Evolutionary conservation across 2,113 vertebrate species (phyloP).

Genomic region (Dipodomys ordii): DNA sequence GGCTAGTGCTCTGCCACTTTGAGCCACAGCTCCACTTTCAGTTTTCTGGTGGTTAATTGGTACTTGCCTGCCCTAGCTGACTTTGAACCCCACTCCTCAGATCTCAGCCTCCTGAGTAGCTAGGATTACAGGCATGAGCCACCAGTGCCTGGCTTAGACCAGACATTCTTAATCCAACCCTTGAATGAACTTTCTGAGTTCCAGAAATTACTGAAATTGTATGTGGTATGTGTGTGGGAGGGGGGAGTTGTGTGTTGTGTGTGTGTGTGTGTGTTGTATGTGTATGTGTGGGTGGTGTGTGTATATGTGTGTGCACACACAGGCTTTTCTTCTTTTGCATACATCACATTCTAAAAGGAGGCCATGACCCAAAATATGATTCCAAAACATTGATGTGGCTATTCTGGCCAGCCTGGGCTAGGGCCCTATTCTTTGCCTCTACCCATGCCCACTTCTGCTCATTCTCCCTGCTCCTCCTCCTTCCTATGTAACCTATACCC

Average conservation of each 20-base stretch:
- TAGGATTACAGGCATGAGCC: too few relatives aligned
- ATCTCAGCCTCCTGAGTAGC: too few relatives aligned
- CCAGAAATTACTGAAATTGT: neutral
- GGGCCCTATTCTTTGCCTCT: conserved; percentile 36
- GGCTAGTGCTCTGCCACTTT: too few relatives aligned
- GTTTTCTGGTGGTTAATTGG: too few relatives aligned
- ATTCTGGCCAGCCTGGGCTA: neutral
- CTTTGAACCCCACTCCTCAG: too few relatives aligned
- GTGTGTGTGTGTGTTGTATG: too few relatives aligned
- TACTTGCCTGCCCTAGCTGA: too few relatives aligned
- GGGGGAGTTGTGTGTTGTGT: too few relatives aligned
- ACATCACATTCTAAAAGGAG: conserved; percentile 44
- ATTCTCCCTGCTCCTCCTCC: conserved; percentile 29
- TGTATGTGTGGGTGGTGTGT: neutral
- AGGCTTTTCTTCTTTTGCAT: neutral
- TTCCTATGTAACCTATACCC: conserved; percentile 61
- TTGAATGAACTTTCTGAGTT: neutral
- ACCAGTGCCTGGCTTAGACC: too few relatives aligned
- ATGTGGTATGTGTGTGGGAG: too few relatives aligned
- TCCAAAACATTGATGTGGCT: conserved; percentile 43
- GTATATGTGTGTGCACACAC: neutral
- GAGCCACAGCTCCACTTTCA: too few relatives aligned
- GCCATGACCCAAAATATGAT: conserved; percentile 12
- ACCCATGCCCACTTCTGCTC: conserved; percentile 56
- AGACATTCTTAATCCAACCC: neutral